These are phyloP conservation scores for Oryzias melastigma DNA, from an alignment of 2,113 vertebrate species.

Conservation along the genomic window DNA sequence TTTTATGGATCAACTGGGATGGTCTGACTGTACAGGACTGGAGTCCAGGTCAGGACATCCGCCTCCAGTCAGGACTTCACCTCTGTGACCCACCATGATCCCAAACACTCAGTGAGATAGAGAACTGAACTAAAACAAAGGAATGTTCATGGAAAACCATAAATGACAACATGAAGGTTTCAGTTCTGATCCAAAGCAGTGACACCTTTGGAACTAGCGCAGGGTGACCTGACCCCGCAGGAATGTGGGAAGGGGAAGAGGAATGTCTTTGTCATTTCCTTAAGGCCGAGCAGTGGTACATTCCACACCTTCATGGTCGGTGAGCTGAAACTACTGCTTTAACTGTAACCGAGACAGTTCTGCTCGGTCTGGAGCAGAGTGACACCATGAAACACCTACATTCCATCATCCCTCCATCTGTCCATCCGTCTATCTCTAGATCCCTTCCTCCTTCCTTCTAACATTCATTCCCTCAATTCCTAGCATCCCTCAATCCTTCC, in stretches of 20 bases:
- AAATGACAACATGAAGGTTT: too few species aligned
- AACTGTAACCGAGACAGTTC: slow-evolving; percentile 3
- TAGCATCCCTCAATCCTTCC: too few species aligned
- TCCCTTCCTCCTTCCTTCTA: too few species aligned
- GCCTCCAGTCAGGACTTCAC: background rate
- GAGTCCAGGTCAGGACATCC: slow-evolving; percentile 8
- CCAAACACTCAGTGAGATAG: too few species aligned
- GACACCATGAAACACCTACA: too few species aligned
- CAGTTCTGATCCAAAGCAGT: background rate
- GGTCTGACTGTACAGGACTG: slow-evolving; percentile 11
- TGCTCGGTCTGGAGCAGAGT: slow-evolving; percentile 15
- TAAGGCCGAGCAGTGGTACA: slow-evolving; percentile 46
- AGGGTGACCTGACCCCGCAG: slow-evolving; percentile 49
- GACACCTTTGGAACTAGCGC: background rate
- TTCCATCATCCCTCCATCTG: too few species aligned
- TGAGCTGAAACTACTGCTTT: slow-evolving; percentile 24
- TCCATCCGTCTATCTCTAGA: too few species aligned
- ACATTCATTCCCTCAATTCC: too few species aligned
- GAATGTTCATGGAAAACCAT: too few species aligned
- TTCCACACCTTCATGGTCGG: slow-evolving; percentile 41
- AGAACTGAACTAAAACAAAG: too few species aligned
- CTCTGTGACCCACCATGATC: background rate
- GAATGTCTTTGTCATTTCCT: slow-evolving; percentile 72
- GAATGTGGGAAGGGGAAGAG: slow-evolving; percentile 60
- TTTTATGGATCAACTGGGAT: slow-evolving; percentile 4